phyloP scores from a whole-genome alignment of 2,113 vertebrate genomes.

The Tragulus kanchil region DNA sequence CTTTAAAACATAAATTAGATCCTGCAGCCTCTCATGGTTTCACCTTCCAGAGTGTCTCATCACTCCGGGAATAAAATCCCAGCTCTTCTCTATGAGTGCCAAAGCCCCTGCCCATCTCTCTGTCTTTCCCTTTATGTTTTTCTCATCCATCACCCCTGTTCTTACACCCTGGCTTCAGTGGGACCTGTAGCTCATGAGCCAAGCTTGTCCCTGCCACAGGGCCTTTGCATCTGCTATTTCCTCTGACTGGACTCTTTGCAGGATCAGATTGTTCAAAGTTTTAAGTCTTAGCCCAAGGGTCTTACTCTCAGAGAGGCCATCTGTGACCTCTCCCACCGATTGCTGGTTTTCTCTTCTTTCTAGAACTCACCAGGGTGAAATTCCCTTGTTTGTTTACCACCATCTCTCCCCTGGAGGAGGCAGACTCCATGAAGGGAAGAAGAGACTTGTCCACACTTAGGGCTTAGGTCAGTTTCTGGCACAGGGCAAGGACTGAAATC shows the following conservation, averaged over 20 bases:
- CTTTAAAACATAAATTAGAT: background rate
- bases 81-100: fast-evolving
- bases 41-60: background rate
- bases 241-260: background rate
- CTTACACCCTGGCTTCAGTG: background rate
- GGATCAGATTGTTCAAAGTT: fast-evolving
- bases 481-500: background rate
- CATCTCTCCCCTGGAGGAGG: background rate
- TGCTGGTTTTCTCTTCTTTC: background rate
- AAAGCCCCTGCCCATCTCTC: background rate
- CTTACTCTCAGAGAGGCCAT: background rate
- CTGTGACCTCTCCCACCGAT: background rate
- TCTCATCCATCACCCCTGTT: background rate
- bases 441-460: background rate
- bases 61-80: background rate
- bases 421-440: background rate
- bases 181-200: background rate
- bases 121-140: too few species aligned
- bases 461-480: background rate
- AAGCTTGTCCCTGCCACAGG: background rate
- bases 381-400: background rate
- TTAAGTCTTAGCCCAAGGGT: background rate
- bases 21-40: fast-evolving
- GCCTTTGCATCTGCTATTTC: background rate
- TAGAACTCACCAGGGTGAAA: background rate